Evolutionary conservation across 2,888 invertebrate genomes (phyloP).

Genomic region (Schizaphis graminum): DNA sequence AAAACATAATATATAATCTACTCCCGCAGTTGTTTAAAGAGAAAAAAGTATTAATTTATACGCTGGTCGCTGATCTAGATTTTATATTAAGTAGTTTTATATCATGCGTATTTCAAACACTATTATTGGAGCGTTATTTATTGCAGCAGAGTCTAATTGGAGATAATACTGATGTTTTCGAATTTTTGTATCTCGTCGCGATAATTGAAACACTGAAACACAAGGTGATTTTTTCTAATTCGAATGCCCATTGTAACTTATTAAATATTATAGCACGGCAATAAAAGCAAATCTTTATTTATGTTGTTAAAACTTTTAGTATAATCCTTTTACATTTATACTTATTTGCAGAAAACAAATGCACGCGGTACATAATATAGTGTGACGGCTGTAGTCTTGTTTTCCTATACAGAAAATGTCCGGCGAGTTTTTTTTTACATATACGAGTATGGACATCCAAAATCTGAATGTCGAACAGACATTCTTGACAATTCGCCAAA

Average conservation of each 20-base stretch:
- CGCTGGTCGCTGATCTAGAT: background rate
- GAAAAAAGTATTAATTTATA: background rate
- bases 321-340: background rate
- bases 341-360: background rate
- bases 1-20: background rate
- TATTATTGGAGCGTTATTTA: background rate
- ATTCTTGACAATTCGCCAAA: constrained; percentile 38
- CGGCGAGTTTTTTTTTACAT: background rate
- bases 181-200: background rate
- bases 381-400: background rate
- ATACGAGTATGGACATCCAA: background rate
- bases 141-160: background rate
- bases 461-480: constrained; percentile 33
- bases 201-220: background rate
- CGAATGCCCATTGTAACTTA: background rate
- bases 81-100: background rate
- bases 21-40: background rate
- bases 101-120: background rate
- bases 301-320: background rate
- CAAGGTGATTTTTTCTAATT: background rate
- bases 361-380: background rate
- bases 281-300: background rate
- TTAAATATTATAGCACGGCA: background rate
- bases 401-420: background rate
- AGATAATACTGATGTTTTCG: background rate